Base-by-base conservation (phyloP, 2,113 vertebrate species). In the Plestiodon gilberti region DNA sequence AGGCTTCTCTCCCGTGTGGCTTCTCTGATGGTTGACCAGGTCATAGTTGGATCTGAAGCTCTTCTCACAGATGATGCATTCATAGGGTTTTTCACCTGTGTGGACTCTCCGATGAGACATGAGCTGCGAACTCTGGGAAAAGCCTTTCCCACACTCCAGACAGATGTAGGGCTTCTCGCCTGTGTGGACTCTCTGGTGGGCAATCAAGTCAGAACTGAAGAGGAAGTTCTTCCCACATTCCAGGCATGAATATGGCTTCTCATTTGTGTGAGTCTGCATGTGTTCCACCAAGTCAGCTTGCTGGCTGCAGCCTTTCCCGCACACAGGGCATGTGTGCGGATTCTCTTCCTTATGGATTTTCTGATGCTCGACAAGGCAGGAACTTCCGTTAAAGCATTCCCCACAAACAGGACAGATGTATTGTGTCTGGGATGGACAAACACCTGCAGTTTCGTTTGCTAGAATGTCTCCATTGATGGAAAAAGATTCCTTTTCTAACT, bases 171-270 rank as follows among this genome's bases (percentile, higher is more conserved):
- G 70, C 55, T 89, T 90, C 65, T 89, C 80, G 2, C 92, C 90
- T 0, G 92, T 88, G 78, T 97, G 97, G 85, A 97, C 96, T 87
- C 96, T 96, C 95, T 97, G 95, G 82, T 97, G 97, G 33, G 96
- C 93, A 73, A 95, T 96, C 40, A 97, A 91, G 90, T 97, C 97
- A 67, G 96, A 97, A 81, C 96, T 96, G 92, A 97, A 96, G 0
- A 96, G 96, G 89, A 97, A 97, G 79, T 95, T 92, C 81, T 97
- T 97, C n/a, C 97, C 96, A 2, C 97, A 98, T 30, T 96, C 94
- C 40, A 92, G 65, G 88, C 96, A 98, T 89, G 96, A 95, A 92
- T 96, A 97, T 0, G 96, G 96, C 80, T 96, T 95, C 92, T 97
- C 96, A 1, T 97, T 96, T 0, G 96, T 97, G 93, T 97, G 97